These are phyloP conservation scores for Carapus acus DNA, from an alignment of 2,797 vertebrate species.

Conservation along the genomic window DNA sequence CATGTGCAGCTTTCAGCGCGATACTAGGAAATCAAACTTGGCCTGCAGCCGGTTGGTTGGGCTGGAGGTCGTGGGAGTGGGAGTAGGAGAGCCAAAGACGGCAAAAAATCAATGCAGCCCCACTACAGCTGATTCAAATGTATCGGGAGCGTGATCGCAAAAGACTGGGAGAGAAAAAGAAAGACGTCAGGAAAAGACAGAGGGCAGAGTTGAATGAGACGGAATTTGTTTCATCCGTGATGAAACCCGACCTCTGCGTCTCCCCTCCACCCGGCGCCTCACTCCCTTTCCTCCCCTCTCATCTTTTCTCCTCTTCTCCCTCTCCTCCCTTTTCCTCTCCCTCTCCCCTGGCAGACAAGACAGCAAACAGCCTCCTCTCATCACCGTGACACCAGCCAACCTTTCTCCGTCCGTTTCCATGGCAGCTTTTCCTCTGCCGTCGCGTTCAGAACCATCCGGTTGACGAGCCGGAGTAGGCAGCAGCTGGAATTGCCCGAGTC, in stretches of 20 bases:
- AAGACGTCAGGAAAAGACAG: slow-evolving; percentile 20
- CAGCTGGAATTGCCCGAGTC: slow-evolving; percentile 44
- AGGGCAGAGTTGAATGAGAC: slow-evolving; percentile 20
- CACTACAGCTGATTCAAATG: slow-evolving; percentile 34
- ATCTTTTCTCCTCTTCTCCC: slow-evolving; percentile 6
- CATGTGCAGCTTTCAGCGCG: slow-evolving; percentile 33
- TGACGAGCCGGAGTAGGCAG: slow-evolving; percentile 63
- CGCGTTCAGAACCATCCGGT: slow-evolving; percentile 43
- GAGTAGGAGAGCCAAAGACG: slow-evolving; percentile 18
- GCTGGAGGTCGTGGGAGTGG: no score
- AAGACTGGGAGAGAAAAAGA: slow-evolving; percentile 19
- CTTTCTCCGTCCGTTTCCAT: slow-evolving; percentile 48
- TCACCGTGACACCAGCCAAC: slow-evolving; percentile 52
- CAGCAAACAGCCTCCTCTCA: not conserved
- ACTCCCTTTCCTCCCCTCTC: not conserved
- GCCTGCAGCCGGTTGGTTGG: slow-evolving; percentile 20
- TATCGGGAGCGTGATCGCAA: slow-evolving; percentile 27
- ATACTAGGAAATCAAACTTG: slow-evolving; percentile 53
- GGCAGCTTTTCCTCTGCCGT: slow-evolving; percentile 38
- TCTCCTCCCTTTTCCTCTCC: no score
- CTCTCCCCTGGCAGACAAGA: slow-evolving; percentile 4
- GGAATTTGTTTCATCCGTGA: slow-evolving; percentile 29
- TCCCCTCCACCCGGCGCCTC: slow-evolving; percentile 8
- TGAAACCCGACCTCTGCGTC: slow-evolving; percentile 32
- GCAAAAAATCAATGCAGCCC: slow-evolving; percentile 53